Percentiles rank a stretch among this genome's conserved stretches.
These are phyloP conservation scores for Ptilonorhynchus violaceus DNA, from an alignment of 2,113 vertebrate genomes.

Conservation along the genomic window DNA sequence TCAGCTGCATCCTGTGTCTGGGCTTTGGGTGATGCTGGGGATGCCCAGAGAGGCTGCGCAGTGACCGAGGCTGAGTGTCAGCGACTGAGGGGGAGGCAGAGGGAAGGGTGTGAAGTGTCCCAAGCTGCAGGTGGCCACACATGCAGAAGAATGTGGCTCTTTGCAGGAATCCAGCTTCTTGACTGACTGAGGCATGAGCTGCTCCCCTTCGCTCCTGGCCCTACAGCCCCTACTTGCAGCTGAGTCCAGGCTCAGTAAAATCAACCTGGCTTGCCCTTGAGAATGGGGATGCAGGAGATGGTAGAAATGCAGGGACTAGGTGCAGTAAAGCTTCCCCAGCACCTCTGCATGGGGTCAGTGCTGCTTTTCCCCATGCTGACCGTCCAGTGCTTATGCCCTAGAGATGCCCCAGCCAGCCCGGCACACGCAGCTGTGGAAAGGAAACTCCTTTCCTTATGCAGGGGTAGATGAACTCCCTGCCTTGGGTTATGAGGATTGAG, in stretches of 20 bases:
- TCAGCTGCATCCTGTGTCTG: neutral
- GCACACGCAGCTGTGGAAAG: rapidly evolving
- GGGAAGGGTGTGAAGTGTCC: neutral
- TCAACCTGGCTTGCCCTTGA: neutral
- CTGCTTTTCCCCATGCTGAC: neutral
- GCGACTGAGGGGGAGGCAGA: neutral
- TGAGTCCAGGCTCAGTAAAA: neutral
- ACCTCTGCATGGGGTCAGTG: neutral
- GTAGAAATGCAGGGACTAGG: neutral
- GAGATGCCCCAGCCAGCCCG: neutral
- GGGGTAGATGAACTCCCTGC: neutral
- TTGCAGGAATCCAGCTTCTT: neutral
- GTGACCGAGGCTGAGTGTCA: neutral
- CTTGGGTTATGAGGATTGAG: neutral
- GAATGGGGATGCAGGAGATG: neutral
- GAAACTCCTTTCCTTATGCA: neutral
- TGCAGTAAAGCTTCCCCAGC: neutral
- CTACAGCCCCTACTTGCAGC: neutral
- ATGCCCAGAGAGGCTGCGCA: neutral
- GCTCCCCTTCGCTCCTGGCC: rapidly evolving
- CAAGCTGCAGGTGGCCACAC: neutral
- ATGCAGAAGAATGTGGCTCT: neutral
- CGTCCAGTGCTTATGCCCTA: neutral
- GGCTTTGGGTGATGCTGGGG: neutral
- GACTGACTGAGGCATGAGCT: rapidly evolving